Conservation (phyloP, 2,888 invertebrate species). For the Pyrrhosoma nymphula region DNA sequence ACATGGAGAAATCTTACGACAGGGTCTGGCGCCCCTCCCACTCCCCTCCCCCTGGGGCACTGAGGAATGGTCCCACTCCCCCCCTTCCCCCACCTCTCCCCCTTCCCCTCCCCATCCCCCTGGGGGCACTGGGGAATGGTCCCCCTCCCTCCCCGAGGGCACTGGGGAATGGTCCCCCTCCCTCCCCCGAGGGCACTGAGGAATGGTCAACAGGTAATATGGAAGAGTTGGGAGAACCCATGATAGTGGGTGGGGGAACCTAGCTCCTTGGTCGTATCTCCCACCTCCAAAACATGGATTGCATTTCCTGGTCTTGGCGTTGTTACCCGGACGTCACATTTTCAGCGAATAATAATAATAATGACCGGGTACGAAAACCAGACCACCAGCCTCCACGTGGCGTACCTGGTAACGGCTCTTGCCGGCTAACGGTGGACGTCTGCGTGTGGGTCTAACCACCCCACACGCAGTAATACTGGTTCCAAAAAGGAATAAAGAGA, state of each 20-base stretch:
- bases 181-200: too few species aligned
- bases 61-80: neutral
- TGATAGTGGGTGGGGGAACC: slow-evolving; percentile 6
- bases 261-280: neutral
- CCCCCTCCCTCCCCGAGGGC: too few species aligned
- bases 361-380: too few species aligned
- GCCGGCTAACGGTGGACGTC: too few species aligned
- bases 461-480: too few species aligned
- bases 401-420: too few species aligned
- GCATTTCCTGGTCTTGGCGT: neutral
- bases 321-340: neutral
- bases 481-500: too few species aligned
- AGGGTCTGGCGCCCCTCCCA: neutral
- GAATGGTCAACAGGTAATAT: too few species aligned
- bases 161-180: too few species aligned
- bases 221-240: neutral
- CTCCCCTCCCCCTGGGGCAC: neutral
- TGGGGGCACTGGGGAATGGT: neutral
- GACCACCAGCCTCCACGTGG: too few species aligned
- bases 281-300: neutral
- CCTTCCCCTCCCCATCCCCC: neutral
- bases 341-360: slow-evolving; percentile 1
- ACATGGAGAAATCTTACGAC: too few species aligned
- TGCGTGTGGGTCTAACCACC: too few species aligned
- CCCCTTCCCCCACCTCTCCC: neutral